These are phyloP conservation scores for Neelides folsomi DNA, from an alignment of 2,888 invertebrate genomes.

Conservation along the genomic window DNA sequence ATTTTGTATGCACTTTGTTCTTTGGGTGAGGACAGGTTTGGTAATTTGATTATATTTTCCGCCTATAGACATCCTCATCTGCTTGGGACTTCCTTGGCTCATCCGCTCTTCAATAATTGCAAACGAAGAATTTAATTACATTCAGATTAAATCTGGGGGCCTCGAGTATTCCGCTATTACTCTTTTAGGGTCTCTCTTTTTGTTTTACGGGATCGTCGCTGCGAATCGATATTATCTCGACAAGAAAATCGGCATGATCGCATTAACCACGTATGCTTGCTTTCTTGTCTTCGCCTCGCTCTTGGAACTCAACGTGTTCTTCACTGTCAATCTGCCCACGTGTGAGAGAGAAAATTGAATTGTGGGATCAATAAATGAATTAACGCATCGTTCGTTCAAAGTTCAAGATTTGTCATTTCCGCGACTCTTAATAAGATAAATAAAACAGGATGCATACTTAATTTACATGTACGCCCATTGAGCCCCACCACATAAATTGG, in stretches of 20 bases:
- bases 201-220: slow-evolving; percentile 71
- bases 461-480: too few relatives aligned
- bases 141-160: slow-evolving; percentile 79
- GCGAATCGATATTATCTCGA: slow-evolving; percentile 77
- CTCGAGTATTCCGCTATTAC: slow-evolving; percentile 83
- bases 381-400: not conserved
- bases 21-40: not conserved
- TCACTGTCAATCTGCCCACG: slow-evolving; percentile 74
- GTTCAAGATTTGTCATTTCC: not conserved
- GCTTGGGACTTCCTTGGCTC: slow-evolving; percentile 75
- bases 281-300: slow-evolving; percentile 76
- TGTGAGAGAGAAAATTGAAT: slow-evolving; percentile 41
- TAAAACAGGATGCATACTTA: not conserved
- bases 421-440: not conserved
- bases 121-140: slow-evolving; percentile 54
- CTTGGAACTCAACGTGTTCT: slow-evolving; percentile 86
- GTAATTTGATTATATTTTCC: slow-evolving; percentile 22
- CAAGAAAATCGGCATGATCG: slow-evolving; percentile 64
- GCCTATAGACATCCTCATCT: slow-evolving; percentile 56
- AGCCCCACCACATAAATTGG: too few relatives aligned
- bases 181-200: slow-evolving; percentile 66
- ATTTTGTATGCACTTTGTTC: not conserved
- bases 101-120: slow-evolving; percentile 74
- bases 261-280: slow-evolving; percentile 71
- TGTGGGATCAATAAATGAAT: not conserved